phyloP scores from a whole-genome alignment of 2,888 invertebrate genomes.

The Galerucella calmariensis region DNA sequence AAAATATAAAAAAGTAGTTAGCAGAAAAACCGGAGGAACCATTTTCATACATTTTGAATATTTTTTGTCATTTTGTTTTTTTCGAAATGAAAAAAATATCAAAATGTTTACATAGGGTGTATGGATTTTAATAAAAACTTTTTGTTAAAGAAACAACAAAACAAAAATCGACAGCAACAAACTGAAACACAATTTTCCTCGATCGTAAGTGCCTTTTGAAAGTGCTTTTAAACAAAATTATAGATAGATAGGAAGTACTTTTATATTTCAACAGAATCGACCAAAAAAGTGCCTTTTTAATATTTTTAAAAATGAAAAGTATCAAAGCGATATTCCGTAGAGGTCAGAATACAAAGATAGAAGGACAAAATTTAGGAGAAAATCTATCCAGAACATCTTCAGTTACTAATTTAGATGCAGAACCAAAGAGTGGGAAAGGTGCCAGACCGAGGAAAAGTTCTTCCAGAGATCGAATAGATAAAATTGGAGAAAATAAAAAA shows the following conservation, averaged over 20 bases:
- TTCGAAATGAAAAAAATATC: not conserved
- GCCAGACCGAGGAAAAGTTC: constrained; percentile 64
- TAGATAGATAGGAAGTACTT: constrained; percentile 11
- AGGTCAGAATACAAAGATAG: constrained; percentile 74
- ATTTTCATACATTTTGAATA: not conserved
- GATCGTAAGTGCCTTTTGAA: not conserved
- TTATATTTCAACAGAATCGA: constrained; percentile 25
- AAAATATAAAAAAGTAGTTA: not conserved
- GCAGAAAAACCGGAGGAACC: not conserved
- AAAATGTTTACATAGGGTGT: not conserved
- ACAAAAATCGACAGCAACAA: not conserved
- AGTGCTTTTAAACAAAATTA: not conserved
- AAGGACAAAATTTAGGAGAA: constrained; percentile 54
- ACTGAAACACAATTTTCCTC: not conserved
- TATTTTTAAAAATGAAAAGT: constrained; percentile 80
- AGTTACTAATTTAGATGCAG: constrained; percentile 74
- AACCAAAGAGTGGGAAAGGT: constrained; percentile 69
- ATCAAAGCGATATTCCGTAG: constrained; percentile 92
- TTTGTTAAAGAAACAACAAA: not conserved
- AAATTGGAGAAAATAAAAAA: constrained; percentile 54
- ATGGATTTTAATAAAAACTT: not conserved
- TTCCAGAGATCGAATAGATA: constrained; percentile 60
- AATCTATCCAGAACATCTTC: constrained; percentile 72
- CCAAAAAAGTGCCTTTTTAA: constrained; percentile 31
- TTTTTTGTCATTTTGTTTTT: not conserved